Evolutionary conservation across 2,113 vertebrate species (phyloP).

Genomic region (Gavia stellata): DNA sequence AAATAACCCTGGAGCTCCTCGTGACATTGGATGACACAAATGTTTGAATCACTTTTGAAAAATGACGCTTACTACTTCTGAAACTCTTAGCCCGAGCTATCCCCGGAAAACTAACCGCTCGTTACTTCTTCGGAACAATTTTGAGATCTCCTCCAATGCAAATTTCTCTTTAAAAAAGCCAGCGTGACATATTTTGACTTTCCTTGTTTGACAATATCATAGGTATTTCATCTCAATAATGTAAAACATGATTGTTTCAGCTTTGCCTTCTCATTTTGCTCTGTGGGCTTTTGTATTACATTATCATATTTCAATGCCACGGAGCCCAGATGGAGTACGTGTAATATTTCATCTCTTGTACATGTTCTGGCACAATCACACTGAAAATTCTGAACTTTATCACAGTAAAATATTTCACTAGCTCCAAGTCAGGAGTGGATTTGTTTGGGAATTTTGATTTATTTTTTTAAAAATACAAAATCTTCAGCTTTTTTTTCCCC

Average conservation of each 20-base stretch:
- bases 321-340: conserved; percentile 29
- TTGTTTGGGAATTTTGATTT: not conserved
- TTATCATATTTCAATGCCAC: conserved; percentile 9
- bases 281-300: not conserved
- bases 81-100: not conserved
- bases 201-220: conserved; percentile 48
- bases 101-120: not conserved
- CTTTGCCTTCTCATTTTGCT: conserved; percentile 13
- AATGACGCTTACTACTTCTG: not conserved
- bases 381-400: not conserved
- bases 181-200: conserved; percentile 56
- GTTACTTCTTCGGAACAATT: not conserved
- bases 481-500: fast-evolving
- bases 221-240: conserved; percentile 20
- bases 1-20: not conserved
- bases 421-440: not conserved
- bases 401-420: not conserved
- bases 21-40: not conserved
- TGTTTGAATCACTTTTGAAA: not conserved
- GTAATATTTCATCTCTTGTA: not conserved
- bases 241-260: conserved; percentile 6
- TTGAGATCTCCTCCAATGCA: not conserved
- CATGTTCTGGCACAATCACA: not conserved
- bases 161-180: not conserved
- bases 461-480: not conserved